Conservation (phyloP, 37 sponge, comb jelly and placozoan species). For the Halichondria panicea region DNA sequence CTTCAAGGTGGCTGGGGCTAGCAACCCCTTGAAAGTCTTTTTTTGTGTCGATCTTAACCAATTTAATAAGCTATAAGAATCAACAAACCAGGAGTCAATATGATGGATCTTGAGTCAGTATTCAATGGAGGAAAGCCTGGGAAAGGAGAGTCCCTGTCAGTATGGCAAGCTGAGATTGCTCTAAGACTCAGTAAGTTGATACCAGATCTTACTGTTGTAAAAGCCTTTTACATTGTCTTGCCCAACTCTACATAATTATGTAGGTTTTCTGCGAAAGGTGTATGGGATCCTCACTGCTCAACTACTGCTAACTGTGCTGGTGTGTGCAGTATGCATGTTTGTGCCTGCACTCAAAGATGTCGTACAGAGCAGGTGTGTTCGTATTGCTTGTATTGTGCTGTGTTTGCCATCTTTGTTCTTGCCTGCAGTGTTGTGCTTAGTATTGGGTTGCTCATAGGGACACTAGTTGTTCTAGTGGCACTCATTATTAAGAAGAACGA, state of each 20-base stretch:
- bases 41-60: neutral
- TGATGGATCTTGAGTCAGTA: slow-evolving; percentile 52
- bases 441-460: slow-evolving; percentile 32
- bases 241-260: neutral
- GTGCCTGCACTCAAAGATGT: slow-evolving; percentile 54
- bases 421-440: too few relatives aligned
- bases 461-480: slow-evolving; percentile 63
- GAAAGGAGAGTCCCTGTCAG: slow-evolving; percentile 46
- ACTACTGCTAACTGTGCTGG: slow-evolving; percentile 64
- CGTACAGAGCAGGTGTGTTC: slow-evolving; percentile 66
- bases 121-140: slow-evolving; percentile 8
- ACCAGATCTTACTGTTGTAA: neutral
- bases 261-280: slow-evolving; percentile 94
- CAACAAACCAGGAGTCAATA: neutral
- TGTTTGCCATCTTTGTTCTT: too few relatives aligned
- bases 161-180: slow-evolving; percentile 73
- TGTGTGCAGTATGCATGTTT: slow-evolving; percentile 52
- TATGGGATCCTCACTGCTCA: slow-evolving; percentile 89
- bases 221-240: neutral
- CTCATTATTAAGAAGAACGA: slow-evolving; percentile 70
- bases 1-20: too few relatives aligned
- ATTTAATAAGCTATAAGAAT: neutral
- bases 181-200: slow-evolving; percentile 62
- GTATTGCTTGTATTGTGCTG: slow-evolving; percentile 33
- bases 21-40: too few relatives aligned